phyloP scores from a whole-genome alignment of 37 sponge, comb jelly and placozoan species.

The Eunapius fragilis region DNA sequence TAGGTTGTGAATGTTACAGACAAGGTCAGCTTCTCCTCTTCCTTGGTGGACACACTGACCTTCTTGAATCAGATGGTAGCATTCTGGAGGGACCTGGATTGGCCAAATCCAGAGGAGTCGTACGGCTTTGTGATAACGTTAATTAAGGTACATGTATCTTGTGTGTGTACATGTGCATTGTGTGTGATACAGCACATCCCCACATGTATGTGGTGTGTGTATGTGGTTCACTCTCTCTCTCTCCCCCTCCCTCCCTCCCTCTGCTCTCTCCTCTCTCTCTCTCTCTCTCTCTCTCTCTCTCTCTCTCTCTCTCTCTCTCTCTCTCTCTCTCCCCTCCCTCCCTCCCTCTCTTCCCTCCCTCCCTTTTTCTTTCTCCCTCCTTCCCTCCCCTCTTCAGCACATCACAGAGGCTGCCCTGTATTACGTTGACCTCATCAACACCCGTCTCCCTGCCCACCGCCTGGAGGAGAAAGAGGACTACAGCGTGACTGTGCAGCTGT shows the following conservation, averaged over 20 bases:
- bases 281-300: neutral
- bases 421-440: neutral
- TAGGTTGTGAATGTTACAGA: conserved; percentile 11
- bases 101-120: conserved; percentile 44
- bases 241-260: neutral
- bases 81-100: conserved; percentile 43
- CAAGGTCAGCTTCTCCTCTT: conserved; percentile 42
- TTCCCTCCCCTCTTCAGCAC: neutral
- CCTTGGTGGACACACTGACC: conserved; percentile 45
- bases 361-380: neutral
- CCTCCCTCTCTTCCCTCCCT: neutral
- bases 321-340: neutral
- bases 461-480: neutral
- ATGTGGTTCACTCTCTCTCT: neutral
- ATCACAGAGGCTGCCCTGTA: neutral
- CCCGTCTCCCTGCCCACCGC: neutral
- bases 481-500: conserved; percentile 25
- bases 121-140: conserved; percentile 9
- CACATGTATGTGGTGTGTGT: too few relatives aligned
- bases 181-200: too few relatives aligned
- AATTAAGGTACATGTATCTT: conserved; percentile 12
- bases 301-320: neutral
- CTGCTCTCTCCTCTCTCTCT: neutral
- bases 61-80: conserved; percentile 34
- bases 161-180: too few relatives aligned